phyloP scores from a whole-genome alignment of 1,140 invertebrate species.

The Phymorhynchus buccinoides region DNA sequence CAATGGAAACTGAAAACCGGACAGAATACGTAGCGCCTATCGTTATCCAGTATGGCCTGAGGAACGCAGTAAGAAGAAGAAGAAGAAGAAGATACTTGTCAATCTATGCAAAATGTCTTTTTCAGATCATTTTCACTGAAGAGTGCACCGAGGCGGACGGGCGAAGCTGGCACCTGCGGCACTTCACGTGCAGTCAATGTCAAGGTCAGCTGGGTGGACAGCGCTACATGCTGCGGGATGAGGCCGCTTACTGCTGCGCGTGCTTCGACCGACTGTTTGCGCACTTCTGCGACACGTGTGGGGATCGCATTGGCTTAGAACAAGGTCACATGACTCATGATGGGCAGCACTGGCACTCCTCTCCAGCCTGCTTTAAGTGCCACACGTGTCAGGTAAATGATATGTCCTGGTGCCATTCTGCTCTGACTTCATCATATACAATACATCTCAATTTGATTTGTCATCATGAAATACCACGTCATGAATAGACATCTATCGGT shows the following conservation, averaged over 20 bases:
- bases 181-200: conserved; percentile 97
- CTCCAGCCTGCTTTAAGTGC: conserved; percentile 95
- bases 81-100: too few species aligned
- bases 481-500: too few species aligned
- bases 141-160: conserved; percentile 99
- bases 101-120: too few species aligned
- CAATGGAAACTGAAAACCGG: too few species aligned
- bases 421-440: too few species aligned
- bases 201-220: conserved; percentile 94
- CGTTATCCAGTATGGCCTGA: too few species aligned
- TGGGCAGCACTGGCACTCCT: conserved; percentile 98
- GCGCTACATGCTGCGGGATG: conserved; percentile 96
- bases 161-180: conserved; percentile 98
- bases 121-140: conserved; percentile 97
- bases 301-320: conserved; percentile 95
- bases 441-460: too few species aligned
- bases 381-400: conserved; percentile 82
- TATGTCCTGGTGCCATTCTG: too few species aligned
- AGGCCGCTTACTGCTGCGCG: conserved; percentile 91
- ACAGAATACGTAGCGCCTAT: too few species aligned
- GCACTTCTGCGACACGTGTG: conserved; percentile 97
- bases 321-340: conserved; percentile 97
- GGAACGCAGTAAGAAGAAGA: too few species aligned
- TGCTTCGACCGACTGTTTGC: conserved; percentile 96
- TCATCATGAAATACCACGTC: too few species aligned